Base-by-base conservation (phyloP, 2,888 invertebrate species). In the Strigamia crassipes region DNA sequence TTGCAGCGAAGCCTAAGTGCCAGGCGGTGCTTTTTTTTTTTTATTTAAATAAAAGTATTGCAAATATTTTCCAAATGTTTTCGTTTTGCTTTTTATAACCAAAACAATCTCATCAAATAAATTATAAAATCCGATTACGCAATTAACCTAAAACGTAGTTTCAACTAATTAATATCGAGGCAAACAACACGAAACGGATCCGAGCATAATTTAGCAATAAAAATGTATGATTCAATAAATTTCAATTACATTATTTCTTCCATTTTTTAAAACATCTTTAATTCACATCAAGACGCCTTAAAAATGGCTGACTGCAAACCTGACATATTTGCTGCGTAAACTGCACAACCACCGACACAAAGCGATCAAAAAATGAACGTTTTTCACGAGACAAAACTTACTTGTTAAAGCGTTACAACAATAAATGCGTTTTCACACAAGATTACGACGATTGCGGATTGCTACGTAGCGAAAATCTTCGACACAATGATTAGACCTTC, bases 231-330 rank as follows among this genome's bases (percentile, higher is more conserved):
- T 51, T 18, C 51, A 51, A 51, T 15, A 51, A 1, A 51, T 51
- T 51, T 18, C 15, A 51, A 51, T 18, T 51, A 51, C 12, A 6
- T 10, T 18, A 51, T 18, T 51, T 6, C 15, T 51, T 51, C 4
- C 15, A 18, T 13, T 18, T 51, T 51, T 51, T 18, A 13, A 18
- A 51, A 51, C 51, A 18, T 51, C 51, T 51, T 51, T 51, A 51
- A 51, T 51, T 51, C 51, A 21, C 12, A 46, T 46, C 61, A 66
- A 66, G 61, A 23, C 23, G 61, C 61, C 61, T 66, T 21, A 23
- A 66, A 66, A 66, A 66, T 66, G 61, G 61, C 61, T 21, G 61
- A n/a, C 21, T 66, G 61, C 61, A 66, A 66, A 66, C n/a, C 61
- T 21, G 61, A 66, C 61, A 66, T 66, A 66, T 66, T 66, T 18